phyloP scores from a whole-genome alignment of 2,797 vertebrate genomes.

The Mus caroli region DNA sequence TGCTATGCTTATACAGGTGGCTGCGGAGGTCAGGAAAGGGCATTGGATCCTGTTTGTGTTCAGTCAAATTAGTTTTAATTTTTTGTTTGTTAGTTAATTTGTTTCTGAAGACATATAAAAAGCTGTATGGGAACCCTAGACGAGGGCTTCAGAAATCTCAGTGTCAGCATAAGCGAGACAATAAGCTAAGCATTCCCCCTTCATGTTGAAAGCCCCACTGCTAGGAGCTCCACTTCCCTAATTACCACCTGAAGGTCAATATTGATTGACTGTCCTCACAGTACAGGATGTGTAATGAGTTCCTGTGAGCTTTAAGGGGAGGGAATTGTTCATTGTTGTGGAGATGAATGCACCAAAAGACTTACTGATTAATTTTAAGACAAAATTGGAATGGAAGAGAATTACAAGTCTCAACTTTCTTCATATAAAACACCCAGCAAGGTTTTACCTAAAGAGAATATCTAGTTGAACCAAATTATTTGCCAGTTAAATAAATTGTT shows the following conservation, averaged over 20 bases:
- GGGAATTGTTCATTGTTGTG: not conserved
- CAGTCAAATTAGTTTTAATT: not conserved
- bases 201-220: not conserved
- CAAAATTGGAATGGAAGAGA: constrained; percentile 11
- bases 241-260: not conserved
- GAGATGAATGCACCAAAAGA: not conserved
- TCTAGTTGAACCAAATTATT: not conserved
- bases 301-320: not conserved
- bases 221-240: no score
- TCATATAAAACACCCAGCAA: not conserved
- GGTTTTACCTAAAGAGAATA: not conserved
- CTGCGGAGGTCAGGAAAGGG: not conserved
- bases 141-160: not conserved
- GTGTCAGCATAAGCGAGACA: not conserved
- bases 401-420: not conserved
- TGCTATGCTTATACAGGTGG: not conserved
- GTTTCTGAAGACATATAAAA: not conserved
- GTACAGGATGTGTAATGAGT: not conserved
- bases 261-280: not conserved
- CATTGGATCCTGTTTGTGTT: not conserved
- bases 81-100: not conserved
- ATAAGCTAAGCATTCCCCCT: not conserved
- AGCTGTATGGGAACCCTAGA: not conserved
- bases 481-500: not conserved
- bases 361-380: not conserved